These are phyloP conservation scores for Adelges cooleyi DNA, from an alignment of 1,140 invertebrate species.

Conservation along the genomic window DNA sequence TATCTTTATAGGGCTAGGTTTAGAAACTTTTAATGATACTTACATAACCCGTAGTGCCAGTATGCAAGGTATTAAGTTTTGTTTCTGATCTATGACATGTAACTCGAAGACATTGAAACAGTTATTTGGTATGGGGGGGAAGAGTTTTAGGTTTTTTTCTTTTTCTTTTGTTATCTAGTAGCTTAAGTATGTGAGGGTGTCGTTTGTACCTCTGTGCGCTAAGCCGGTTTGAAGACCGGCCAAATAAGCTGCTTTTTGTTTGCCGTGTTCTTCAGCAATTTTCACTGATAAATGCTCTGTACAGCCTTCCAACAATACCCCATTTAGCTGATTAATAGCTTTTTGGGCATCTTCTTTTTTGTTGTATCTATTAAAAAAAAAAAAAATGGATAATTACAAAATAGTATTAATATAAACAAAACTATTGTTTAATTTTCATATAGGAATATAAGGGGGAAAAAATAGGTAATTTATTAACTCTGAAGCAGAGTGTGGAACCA, in stretches of 20 bases:
- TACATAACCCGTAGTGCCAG: slow-evolving; percentile 21
- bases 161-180: slow-evolving; percentile 28
- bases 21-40: slow-evolving; percentile 24
- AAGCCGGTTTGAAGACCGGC: slow-evolving; percentile 48
- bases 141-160: slow-evolving; percentile 13
- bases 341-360: slow-evolving; percentile 75
- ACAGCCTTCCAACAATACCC: slow-evolving; percentile 69
- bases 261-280: slow-evolving; percentile 86
- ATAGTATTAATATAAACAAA: too few relatives aligned
- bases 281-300: slow-evolving; percentile 73
- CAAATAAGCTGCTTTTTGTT: slow-evolving; percentile 65
- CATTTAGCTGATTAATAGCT: slow-evolving; percentile 74
- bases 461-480: too few relatives aligned
- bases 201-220: slow-evolving; percentile 39
- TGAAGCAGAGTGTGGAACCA: too few relatives aligned
- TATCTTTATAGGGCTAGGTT: slow-evolving; percentile 9
- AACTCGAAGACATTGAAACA: slow-evolving; percentile 28
- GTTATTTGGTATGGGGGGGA: slow-evolving; percentile 3
- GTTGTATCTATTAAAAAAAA: slow-evolving; percentile 48
- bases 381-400: neutral
- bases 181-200: slow-evolving; percentile 28
- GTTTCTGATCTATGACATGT: slow-evolving; percentile 28
- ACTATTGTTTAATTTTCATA: too few relatives aligned
- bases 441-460: too few relatives aligned
- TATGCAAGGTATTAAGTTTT: slow-evolving; percentile 24